Evolutionary conservation across 2,888 invertebrate genomes (phyloP).

Genomic region (Eupithecia subfuscata): DNA sequence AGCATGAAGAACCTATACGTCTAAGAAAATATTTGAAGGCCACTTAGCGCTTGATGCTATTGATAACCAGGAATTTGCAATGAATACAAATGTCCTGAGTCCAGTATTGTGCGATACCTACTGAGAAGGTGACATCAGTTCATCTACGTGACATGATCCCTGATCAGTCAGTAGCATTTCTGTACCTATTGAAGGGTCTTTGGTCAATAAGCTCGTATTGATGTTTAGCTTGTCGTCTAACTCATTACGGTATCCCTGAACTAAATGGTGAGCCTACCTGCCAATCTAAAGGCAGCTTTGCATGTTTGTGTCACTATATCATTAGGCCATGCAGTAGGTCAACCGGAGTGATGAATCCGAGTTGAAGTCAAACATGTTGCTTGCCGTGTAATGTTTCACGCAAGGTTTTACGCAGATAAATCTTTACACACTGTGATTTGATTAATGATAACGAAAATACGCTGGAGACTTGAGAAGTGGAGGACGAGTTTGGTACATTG

Average conservation of each 20-base stretch:
- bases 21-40: slow-evolving; percentile 37
- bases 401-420: slow-evolving; percentile 5
- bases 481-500: neutral
- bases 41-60: slow-evolving; percentile 33
- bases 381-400: neutral
- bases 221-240: slow-evolving; percentile 28
- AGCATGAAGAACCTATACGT: slow-evolving; percentile 3
- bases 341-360: slow-evolving; percentile 4
- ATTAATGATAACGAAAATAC: neutral
- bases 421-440: neutral
- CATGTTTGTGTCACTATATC: slow-evolving; percentile 10
- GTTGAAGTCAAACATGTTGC: neutral
- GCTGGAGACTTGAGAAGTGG: neutral
- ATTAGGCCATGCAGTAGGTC: slow-evolving; percentile 14
- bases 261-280: slow-evolving; percentile 23
- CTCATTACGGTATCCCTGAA: slow-evolving; percentile 27
- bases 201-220: slow-evolving; percentile 37
- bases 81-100: slow-evolving; percentile 40
- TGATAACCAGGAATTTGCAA: slow-evolving; percentile 27
- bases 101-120: slow-evolving; percentile 24
- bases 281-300: slow-evolving; percentile 13
- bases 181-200: slow-evolving; percentile 20
- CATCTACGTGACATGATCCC: slow-evolving; percentile 38
- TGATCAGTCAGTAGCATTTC: slow-evolving; percentile 42
- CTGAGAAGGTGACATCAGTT: slow-evolving; percentile 26